Evolutionary conservation across 2,888 invertebrate species (phyloP), one percentile per base, ranked within the genome.

Genomic region (Opisthograptis luteolata): DNA sequence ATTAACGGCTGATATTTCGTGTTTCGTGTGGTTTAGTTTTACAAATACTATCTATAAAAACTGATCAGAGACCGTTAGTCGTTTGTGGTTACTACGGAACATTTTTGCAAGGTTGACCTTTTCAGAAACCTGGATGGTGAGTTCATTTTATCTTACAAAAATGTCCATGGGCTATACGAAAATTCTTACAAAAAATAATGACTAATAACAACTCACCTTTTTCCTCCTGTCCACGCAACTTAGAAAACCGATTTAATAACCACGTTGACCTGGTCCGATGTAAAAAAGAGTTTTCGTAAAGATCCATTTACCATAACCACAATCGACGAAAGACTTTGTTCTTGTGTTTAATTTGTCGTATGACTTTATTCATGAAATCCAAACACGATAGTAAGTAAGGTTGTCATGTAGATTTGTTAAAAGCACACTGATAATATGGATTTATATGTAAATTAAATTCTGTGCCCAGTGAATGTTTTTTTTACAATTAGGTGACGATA

Each of bases 71-170:
- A 35, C 43, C 17, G n/a, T n/a, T 58, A 68, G 60, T 76, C 71
- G 73, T 61, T 75, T 83, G 78, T 82, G 80, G 78, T 77, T 78
- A 72, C 50, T 53, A 63, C 41, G 50, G 74, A 76, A 82, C 78
- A 75, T 86, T 84, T 81, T 81, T 83, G 89, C 68, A 86, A 87
- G 89, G 76, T 78, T 75, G 68, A 72, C 74, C 73, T 81, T 89
- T 89, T 81, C 90, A 90, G 90, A 87, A 76, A 63, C 84, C 69
- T 73, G 89, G 88, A 88, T 83, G 89, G 90, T 90, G 87, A 90
- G 90, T 90, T 70, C 63, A 61, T 73, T 68, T 67, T 62, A 67
- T 73, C 86, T 83, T 85, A 76, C 87, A 81, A 78, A 79, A 80
- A 80, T 84, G 82, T 87, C 81, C 70, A 75, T 71, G 76, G 78